Percentiles rank a stretch among this genome's conserved stretches.
Conservation (phyloP, 1,140 invertebrate genomes). For the Bursaphelenchus mucronatus region DNA sequence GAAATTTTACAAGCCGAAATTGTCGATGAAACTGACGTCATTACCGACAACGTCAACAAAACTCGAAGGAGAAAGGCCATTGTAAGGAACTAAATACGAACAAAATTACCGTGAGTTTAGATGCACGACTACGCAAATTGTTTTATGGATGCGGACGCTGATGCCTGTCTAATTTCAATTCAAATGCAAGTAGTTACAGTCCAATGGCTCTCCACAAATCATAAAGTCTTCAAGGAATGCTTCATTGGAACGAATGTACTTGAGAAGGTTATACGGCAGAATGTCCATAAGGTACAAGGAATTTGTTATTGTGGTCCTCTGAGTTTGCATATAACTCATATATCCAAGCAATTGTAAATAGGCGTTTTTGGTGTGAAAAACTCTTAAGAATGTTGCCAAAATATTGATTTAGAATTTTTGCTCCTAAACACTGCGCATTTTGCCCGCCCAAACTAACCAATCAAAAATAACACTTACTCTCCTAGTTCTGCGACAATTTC, state of each 20-base stretch:
- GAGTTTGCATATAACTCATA: no score
- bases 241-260: constrained; percentile 25
- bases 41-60: constrained; percentile 43
- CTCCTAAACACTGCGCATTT: not conserved
- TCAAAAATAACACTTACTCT: not conserved
- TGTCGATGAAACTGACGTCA: constrained; percentile 64
- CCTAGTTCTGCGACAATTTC: not conserved
- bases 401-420: constrained; percentile 7
- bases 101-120: constrained; percentile 2
- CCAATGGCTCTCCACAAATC: constrained; percentile 30
- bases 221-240: constrained; percentile 10
- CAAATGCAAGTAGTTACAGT: constrained; percentile 43
- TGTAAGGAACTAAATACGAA: not conserved
- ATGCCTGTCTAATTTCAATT: constrained; percentile 29
- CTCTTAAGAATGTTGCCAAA: no score
- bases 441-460: no score
- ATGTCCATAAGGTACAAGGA: constrained; percentile 54
- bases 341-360: no score
- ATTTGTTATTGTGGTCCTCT: no score
- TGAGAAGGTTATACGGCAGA: constrained; percentile 51
- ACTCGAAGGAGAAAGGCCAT: constrained; percentile 20
- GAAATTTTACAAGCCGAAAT: constrained; percentile 66
- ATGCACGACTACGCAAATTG: constrained; percentile 23
- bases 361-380: no score
- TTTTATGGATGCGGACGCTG: constrained; percentile 31